Conservation (phyloP, 2,888 invertebrate genomes). For the Rhagium mordax region DNA sequence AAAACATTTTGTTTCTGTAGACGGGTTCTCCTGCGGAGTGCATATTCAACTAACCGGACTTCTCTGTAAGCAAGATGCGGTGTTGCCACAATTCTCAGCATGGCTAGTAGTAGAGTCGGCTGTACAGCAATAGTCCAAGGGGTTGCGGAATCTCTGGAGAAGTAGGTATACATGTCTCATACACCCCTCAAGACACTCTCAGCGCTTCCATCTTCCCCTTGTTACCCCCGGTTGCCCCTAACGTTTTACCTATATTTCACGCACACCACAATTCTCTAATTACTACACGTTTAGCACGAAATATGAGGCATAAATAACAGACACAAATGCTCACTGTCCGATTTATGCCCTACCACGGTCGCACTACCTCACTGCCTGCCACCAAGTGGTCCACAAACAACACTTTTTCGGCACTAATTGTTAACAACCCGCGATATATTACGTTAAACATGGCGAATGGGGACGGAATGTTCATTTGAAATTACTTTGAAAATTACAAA, state of each 20-base stretch:
- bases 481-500: slow-evolving; percentile 34
- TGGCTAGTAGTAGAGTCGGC: too few species aligned
- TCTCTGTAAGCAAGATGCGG: too few species aligned
- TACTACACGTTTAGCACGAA: slow-evolving; percentile 70
- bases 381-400: slow-evolving; percentile 59
- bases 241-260: slow-evolving; percentile 68
- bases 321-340: slow-evolving; percentile 68
- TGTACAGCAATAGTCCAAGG: not conserved
- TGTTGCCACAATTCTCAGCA: too few species aligned
- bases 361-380: slow-evolving; percentile 54
- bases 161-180: not conserved
- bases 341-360: slow-evolving; percentile 62
- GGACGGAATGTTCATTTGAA: slow-evolving; percentile 42
- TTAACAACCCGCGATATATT: slow-evolving; percentile 59
- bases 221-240: slow-evolving; percentile 50
- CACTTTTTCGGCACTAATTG: slow-evolving; percentile 61
- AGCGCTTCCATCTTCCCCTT: slow-evolving; percentile 54
- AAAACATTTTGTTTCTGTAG: too few species aligned
- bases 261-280: slow-evolving; percentile 71
- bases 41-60: too few species aligned
- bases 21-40: too few species aligned
- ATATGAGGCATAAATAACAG: slow-evolving; percentile 71
- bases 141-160: slow-evolving; percentile 11
- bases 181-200: slow-evolving; percentile 11
- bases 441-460: slow-evolving; percentile 50